Conservation (phyloP, 2,888 invertebrate species). For the Andrena dorsata region DNA sequence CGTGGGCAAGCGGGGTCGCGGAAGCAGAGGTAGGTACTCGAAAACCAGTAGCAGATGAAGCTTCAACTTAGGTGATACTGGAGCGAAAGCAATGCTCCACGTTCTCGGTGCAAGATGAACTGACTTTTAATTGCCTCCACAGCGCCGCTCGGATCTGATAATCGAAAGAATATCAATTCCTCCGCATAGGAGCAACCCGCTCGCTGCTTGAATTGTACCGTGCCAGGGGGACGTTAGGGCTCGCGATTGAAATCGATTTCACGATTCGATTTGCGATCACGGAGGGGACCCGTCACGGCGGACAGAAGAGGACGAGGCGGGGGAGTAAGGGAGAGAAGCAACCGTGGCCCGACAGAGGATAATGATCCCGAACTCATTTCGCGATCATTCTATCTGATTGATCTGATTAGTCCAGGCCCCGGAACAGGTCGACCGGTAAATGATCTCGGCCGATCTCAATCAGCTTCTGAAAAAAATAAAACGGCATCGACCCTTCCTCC, state of each 20-base stretch:
- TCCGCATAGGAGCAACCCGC: not conserved
- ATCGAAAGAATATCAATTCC: conserved; percentile 26
- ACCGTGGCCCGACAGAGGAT: conserved; percentile 63
- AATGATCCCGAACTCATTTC: conserved; percentile 79
- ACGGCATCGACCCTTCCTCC: conserved; percentile 61
- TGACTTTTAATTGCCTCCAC: not conserved
- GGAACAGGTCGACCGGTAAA: conserved; percentile 81
- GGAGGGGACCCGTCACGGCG: conserved; percentile 75
- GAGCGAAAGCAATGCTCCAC: too few species aligned
- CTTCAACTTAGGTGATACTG: too few species aligned
- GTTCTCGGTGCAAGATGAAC: not conserved
- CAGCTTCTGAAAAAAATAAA: conserved; percentile 84
- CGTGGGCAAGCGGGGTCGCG: conserved; percentile 56
- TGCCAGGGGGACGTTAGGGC: conserved; percentile 49
- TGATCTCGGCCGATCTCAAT: conserved; percentile 83
- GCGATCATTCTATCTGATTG: conserved; percentile 82
- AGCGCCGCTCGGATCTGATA: not conserved
- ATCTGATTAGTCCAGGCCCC: conserved; percentile 82
- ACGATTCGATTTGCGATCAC: conserved; percentile 81
- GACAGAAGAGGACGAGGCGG: conserved; percentile 53
- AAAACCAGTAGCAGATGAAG: conserved; percentile 56
- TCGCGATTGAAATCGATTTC: conserved; percentile 76
- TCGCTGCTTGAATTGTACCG: conserved; percentile 33
- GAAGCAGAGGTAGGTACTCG: conserved; percentile 25
- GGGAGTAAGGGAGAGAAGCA: conserved; percentile 48